phyloP scores from a whole-genome alignment of 2,113 vertebrate species.

The Abramis brama region DNA sequence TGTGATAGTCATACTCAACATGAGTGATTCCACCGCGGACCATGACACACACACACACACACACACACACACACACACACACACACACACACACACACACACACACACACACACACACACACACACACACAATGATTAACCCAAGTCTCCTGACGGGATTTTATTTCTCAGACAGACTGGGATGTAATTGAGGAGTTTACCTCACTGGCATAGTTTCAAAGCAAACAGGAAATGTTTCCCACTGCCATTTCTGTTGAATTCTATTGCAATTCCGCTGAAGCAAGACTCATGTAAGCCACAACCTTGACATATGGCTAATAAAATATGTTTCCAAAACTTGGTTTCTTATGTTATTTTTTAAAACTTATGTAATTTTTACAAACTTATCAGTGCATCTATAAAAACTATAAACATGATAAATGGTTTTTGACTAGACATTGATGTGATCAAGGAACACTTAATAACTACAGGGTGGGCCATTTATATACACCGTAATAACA shows the following conservation, averaged over 20 bases:
- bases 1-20: background rate
- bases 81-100: conserved; percentile 7
- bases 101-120: background rate
- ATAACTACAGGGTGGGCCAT: no score
- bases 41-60: conserved; percentile 5
- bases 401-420: background rate
- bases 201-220: conserved; percentile 6
- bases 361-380: no score
- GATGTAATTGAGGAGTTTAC: conserved; percentile 5
- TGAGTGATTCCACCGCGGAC: background rate
- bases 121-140: background rate
- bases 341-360: background rate
- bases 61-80: background rate
- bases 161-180: conserved; percentile 5
- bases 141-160: background rate
- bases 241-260: background rate
- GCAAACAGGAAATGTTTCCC: conserved; percentile 21
- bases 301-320: background rate
- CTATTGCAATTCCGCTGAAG: background rate
- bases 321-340: background rate
- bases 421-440: background rate
- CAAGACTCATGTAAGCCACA: background rate
- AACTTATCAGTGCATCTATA: background rate
- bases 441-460: background rate
- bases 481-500: no score